phyloP scores from a whole-genome alignment of 2,888 invertebrate species.

The Plusia festucae region DNA sequence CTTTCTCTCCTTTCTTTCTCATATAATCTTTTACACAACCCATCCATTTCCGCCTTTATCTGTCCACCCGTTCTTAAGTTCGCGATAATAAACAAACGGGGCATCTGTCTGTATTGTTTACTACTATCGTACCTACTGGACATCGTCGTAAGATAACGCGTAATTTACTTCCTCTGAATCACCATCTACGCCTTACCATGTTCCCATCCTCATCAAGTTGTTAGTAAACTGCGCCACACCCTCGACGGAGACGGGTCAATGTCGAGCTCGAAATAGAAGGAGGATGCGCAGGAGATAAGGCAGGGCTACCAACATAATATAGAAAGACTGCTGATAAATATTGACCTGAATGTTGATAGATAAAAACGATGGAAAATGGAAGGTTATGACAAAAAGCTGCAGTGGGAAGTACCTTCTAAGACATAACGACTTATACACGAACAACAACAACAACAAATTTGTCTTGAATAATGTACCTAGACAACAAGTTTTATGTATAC shows the following conservation, averaged over 20 bases:
- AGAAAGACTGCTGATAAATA: neutral
- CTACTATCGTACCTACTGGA: neutral
- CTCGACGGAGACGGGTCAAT: conserved; percentile 54
- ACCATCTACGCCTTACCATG: conserved; percentile 20
- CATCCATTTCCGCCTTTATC: too few relatives aligned
- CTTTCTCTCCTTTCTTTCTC: too few relatives aligned
- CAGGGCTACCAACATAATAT: conserved; percentile 38
- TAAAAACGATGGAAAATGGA: too few relatives aligned
- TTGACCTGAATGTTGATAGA: too few relatives aligned
- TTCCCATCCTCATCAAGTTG: conserved; percentile 24
- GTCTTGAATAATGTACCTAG: too few relatives aligned
- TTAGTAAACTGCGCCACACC: conserved; percentile 55
- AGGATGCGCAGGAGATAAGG: conserved; percentile 30
- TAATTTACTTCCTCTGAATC: neutral
- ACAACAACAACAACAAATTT: too few relatives aligned
- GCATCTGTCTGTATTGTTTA: neutral
- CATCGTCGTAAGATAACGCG: neutral
- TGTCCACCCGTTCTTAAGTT: too few relatives aligned
- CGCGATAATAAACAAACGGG: neutral
- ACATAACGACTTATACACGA: too few relatives aligned
- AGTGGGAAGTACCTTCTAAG: too few relatives aligned
- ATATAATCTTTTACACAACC: too few relatives aligned
- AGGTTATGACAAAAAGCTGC: too few relatives aligned
- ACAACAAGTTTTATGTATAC: too few relatives aligned
- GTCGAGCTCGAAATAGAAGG: conserved; percentile 47